Base-by-base conservation (phyloP, 2,797 vertebrate species). In the Neoniphon sammara region DNA sequence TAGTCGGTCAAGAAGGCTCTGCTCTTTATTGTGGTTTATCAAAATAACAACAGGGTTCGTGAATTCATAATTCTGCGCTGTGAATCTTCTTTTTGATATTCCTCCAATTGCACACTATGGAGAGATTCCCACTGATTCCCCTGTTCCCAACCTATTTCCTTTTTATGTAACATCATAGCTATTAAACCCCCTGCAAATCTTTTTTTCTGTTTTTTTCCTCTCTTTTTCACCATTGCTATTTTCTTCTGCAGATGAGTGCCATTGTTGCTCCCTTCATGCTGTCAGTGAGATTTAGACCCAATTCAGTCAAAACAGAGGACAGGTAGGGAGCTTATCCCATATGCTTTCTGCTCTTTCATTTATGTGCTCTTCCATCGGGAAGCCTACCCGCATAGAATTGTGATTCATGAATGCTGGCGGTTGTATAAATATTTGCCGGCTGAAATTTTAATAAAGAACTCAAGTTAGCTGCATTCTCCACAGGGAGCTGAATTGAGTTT, bases 371-470 rank as follows among this genome's bases (percentile, higher is more conserved):
- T 62, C 71, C 20, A 14, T 66, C 7, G 57, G 70, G 46, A 53
- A 56, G 47, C 30, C 18, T 72, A 64, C 57, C 78, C 21, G 7
- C 54, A 1, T 27, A 68, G 62, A 76, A 61, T 6, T 69, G 69
- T 30, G 63, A 68, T 69, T 75, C 76, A 68, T 50, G 50, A 73
- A 31, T 66, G 42, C 52, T 10, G 9, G 17, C 66, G n/a, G 55
- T 70, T 82, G 60, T 52, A 77, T 82, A 80, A 87, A 89, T 81
- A 89, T 88, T 81, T 87, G 62, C 30, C 39, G 50, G 58, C 58
- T 63, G 47, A 66, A 77, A 82, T 82, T 64, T 73, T 59, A 77
- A 81, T 82, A 78, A 74, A 73, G 72, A 64, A 49, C 60, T 62
- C 21, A 50, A 60, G 36, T 75, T 17, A 21, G 62, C 71, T 67